Base-by-base conservation (phyloP, 2,888 invertebrate species). In the Drosophila fungiperda region DNA sequence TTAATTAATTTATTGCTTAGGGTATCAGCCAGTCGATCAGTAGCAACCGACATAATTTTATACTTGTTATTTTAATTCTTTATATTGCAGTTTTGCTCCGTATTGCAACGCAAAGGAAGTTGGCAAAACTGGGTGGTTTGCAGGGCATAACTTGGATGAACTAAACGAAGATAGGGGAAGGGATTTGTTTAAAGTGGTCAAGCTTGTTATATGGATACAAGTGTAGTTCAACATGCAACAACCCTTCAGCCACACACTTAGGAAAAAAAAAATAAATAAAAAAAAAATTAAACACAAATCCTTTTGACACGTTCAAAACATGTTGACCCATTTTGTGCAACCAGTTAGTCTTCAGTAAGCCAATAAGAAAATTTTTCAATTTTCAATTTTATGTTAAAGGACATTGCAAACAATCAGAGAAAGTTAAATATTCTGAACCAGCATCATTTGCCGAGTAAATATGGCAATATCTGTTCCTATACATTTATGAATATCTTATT, bases 31-130 rank as follows among this genome's bases (percentile, higher is more conserved):
- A 42, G 59, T 73, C 50, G 26, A 38, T 35, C 45, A 40, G 15
- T 52, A 26, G 6, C 20, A n/a, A 32, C 12, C 15, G 8, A 12
- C 29, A 8, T 3, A 29, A 32, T 20, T 40, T 15, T 9, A 45
- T 11, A 8, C 48, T 72, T 60, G 55, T 57, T 57, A 65, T 64
- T 67, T 57, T 55, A 73, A 52, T 59, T 66, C 57, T 55, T 50
- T 55, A n/a, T 73, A 73, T 73, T 52, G 67, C 60, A 40, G 45
- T 66, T 59, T 55, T 57, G 72, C 73, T 23, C 29, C 11, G 33
- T 49, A 57, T 55, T 55, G 72, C 55, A 72, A 45, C 36, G 60
- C 49, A 64, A 64, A 60, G 60, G 6, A 23, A 49, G 32, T 60
- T 48, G 38, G 7, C n/a, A 12, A 23, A 8, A 23, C 0, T 23